A percentile compares a stretch with the other conserved stretches of the same genome.
phyloP scores from a whole-genome alignment of 2,113 vertebrate genomes.

The Nymphicus hollandicus region DNA sequence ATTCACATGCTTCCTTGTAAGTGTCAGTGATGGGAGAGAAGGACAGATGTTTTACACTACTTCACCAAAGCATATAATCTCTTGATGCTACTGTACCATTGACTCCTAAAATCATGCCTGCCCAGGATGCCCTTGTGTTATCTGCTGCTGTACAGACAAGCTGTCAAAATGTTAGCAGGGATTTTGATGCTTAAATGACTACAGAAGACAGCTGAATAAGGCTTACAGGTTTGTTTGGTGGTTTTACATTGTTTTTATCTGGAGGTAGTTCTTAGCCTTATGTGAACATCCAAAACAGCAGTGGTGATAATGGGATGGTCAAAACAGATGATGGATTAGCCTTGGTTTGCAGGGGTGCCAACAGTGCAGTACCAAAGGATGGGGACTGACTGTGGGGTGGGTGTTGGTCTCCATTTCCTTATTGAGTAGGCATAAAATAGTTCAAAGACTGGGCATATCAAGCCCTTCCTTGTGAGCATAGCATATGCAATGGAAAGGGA shows the following conservation, averaged over 20 bases:
- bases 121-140: not conserved
- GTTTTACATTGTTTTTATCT: not conserved
- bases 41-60: not conserved
- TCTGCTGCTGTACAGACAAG: not conserved
- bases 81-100: not conserved
- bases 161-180: constrained; percentile 20
- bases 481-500: not conserved
- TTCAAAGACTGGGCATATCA: not conserved
- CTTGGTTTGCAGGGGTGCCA: not conserved
- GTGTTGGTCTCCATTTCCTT: not conserved
- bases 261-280: not conserved
- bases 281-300: not conserved
- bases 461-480: not conserved
- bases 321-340: not conserved
- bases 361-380: fast-evolving
- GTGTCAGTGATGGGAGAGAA: not conserved
- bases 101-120: not conserved
- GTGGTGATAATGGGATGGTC: not conserved
- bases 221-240: not conserved
- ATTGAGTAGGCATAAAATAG: not conserved
- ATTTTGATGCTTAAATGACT: not conserved
- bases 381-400: not conserved
- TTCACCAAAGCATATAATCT: not conserved
- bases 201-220: not conserved
- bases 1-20: not conserved